phyloP scores from a whole-genome alignment of 1,140 invertebrate genomes.

The Branchinecta lynchi region DNA sequence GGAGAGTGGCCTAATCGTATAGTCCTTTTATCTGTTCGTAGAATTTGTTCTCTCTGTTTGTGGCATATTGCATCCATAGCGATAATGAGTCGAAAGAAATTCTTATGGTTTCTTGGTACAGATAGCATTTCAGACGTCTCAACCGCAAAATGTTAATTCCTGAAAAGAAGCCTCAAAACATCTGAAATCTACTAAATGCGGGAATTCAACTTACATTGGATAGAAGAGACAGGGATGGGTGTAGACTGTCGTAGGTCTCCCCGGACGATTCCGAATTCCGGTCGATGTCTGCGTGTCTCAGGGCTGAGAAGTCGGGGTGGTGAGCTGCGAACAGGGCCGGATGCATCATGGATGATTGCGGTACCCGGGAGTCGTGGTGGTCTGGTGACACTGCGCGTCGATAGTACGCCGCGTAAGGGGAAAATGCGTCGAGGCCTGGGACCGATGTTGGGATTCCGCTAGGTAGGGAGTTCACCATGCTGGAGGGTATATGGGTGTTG shows the following conservation, averaged over 20 bases:
- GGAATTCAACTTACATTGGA: background rate
- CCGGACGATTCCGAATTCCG: conserved; percentile 19
- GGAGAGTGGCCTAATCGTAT: no score
- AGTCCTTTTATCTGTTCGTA: no score
- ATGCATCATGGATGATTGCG: conserved; percentile 34
- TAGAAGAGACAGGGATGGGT: background rate
- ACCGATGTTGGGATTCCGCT: conserved; percentile 23
- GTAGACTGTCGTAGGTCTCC: conserved; percentile 2
- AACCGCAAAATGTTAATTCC: no score
- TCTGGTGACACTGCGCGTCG: conserved; percentile 11
- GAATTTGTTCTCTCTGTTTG: no score
- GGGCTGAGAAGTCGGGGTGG: conserved; percentile 28
- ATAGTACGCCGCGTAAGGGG: background rate
- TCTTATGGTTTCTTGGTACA: no score
- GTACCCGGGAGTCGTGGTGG: conserved; percentile 26
- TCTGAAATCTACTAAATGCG: no score
- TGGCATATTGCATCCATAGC: no score
- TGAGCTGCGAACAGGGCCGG: conserved; percentile 33
- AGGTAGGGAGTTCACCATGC: conserved; percentile 23
- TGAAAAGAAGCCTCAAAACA: conserved; percentile 15
- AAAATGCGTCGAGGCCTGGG: conserved; percentile 22
- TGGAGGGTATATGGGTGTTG: conserved; percentile 22
- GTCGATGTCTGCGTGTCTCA: conserved; percentile 27
- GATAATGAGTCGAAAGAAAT: no score
- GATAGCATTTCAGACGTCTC: no score